Conservation (phyloP, 2,888 invertebrate species). For the Oscheius onirici region DNA sequence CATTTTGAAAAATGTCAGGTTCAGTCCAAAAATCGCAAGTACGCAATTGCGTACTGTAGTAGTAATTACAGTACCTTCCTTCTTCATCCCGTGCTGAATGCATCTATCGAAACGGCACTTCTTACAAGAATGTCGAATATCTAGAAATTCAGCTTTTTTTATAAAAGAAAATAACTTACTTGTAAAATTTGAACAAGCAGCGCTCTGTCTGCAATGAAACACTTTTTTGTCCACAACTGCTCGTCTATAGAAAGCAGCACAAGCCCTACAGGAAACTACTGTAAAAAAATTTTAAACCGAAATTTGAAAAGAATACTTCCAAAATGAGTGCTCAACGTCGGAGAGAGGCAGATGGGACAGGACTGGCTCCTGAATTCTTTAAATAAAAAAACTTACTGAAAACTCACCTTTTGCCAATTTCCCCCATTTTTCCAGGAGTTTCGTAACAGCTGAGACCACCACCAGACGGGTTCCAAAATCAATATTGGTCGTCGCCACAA, state of each 20-base stretch:
- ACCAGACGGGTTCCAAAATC: too few relatives aligned
- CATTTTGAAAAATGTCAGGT: too few relatives aligned
- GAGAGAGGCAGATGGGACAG: not conserved
- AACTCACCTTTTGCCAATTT: too few relatives aligned
- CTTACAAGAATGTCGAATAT: conserved; percentile 78
- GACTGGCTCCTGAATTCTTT: not conserved
- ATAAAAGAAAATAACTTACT: not conserved
- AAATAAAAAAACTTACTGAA: too few relatives aligned
- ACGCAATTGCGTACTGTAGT: too few relatives aligned
- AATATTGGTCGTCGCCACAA: too few relatives aligned
- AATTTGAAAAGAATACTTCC: not conserved
- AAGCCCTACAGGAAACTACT: not conserved
- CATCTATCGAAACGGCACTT: conserved; percentile 99
- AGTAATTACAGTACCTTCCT: conserved; percentile 90
- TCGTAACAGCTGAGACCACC: too few relatives aligned
- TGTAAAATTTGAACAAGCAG: not conserved
- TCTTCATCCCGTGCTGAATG: conserved; percentile 98
- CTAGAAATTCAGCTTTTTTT: not conserved
- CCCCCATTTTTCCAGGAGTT: too few relatives aligned
- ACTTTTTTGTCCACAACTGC: not conserved
- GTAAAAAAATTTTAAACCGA: too few relatives aligned
- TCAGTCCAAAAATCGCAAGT: too few relatives aligned
- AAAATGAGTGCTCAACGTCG: not conserved
- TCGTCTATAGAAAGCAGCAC: not conserved
- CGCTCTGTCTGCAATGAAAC: not conserved